Evolutionary conservation across 2,113 vertebrate species (phyloP), one percentile per base, ranked within the genome.

Genomic region (Narcine bancroftii): DNA sequence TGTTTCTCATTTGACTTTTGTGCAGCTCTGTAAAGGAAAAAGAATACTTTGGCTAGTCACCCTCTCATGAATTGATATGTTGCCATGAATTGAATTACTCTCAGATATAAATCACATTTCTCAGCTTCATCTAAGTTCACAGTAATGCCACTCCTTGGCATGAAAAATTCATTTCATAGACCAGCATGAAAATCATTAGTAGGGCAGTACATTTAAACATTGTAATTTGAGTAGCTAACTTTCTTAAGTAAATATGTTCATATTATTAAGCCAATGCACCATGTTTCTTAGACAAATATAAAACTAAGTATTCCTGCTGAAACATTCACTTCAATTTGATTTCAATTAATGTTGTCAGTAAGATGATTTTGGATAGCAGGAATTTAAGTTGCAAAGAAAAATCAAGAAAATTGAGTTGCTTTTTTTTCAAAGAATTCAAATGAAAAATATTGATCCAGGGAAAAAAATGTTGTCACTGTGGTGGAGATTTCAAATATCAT

Each of bases 161-260:
- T 60, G 79, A 33, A 53, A 56, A 13, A 50, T 83, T 47, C 10
- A 83, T 13, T 83, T 83, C 29, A 56, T n/a, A 53, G 56, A 56
- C n/a, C 29, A n/a, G 11, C 50, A 83, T 53, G 81, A 85, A 85
- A 85, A 56, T 85, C 81, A 85, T 85, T 85, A 60, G 33, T 29
- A 36, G 53, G 15, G 29, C 50, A 36, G 50, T 13, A 56, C 81
- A 36, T 33, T 85, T 85, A 85, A 85, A 85, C 50, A 36, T 60
- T 56, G 50, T 60, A 60, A 60, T 60, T 85, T 60, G 50, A n/a
- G 15, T 56, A 56, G 33, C 29, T 36, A 60, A n/a, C 13, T 17
- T 60, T 53, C 17, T 85, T 85, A 85, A 60, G 33, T 60, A 85
- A 60, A 83, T 83, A 60, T 60, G 50, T 36, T 53, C 33, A 17